Base-by-base conservation (phyloP, 2,113 vertebrate genomes). In the Ochotona princeps region DNA sequence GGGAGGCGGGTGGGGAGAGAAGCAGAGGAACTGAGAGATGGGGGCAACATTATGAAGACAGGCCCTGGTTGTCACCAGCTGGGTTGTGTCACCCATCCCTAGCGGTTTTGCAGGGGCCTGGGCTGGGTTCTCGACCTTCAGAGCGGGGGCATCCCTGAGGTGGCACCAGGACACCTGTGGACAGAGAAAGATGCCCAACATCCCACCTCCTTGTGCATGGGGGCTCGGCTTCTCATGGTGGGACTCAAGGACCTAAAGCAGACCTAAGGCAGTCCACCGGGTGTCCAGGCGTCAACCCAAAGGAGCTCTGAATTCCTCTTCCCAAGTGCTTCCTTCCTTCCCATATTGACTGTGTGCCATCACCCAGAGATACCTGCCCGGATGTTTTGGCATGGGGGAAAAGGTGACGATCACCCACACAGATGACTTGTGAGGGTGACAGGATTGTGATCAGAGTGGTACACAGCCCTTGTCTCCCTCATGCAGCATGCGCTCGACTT, bases 311-410 rank as follows among this genome's bases (percentile, higher is more conserved):
- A 35, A 35, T 85, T 57, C 57, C 73, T 91, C 75, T 88, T 21
- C 94, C 87, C 8, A 4, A 51, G 91, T n/a, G 10, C 76, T 65
- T 65, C 76, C 72, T 83, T 90, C 72, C 81, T 82, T 82, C 57
- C 12, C 8, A 15, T 30, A 6, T 15, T 61, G 35, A 86, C 1
- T 2, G 15, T 87, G 74, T 63, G 76, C 67, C 54, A 2, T 72
- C 66, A 85, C 88, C 79, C 72, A 49, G 35, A 5, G 87, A 83
- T 81, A 28, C 63, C 65, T 7, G 57, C 81, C 81, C 89, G 91
- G 87, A 70, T 20, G 21, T 70, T 82, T 83, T 61, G 54, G 54
- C 73, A 87, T 3, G 17, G 44, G 66, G 51, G 44, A 87, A 86
- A 83, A 44, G 80, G 66, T 17, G 82, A 76, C 15, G 8, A 60